Evolutionary conservation across 2,888 invertebrate species (phyloP).

Genomic region (Crepidodera aurea): DNA sequence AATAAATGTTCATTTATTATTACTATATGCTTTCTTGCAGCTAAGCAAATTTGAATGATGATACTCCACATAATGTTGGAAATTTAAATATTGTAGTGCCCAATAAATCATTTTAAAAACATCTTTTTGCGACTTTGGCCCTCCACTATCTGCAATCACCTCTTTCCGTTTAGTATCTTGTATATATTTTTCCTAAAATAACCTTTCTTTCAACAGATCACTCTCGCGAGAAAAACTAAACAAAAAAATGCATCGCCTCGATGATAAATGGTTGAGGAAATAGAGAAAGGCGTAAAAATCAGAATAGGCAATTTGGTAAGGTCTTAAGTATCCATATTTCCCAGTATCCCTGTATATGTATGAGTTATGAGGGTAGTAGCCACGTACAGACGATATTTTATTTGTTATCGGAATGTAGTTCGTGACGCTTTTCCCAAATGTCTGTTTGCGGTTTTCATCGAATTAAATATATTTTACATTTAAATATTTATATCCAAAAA

Average conservation of each 20-base stretch:
- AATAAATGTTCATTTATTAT: too few species aligned
- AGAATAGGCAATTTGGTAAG: conserved; percentile 58
- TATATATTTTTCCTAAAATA: background rate
- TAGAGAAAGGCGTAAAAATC: conserved; percentile 54
- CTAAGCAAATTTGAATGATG: too few species aligned
- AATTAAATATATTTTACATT: conserved; percentile 57
- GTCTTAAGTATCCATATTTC: conserved; percentile 61
- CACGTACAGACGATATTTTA: conserved; percentile 62
- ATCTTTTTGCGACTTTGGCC: too few species aligned
- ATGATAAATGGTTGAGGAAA: conserved; percentile 47
- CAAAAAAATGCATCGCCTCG: conserved; percentile 27
- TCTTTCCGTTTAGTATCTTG: too few species aligned
- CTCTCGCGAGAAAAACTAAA: conserved; percentile 1
- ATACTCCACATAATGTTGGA: too few species aligned
- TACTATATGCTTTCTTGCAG: too few species aligned
- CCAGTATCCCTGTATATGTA: conserved; percentile 60
- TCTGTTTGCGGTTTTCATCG: conserved; percentile 59
- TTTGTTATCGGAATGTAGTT: conserved; percentile 62
- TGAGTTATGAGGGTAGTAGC: conserved; percentile 60
- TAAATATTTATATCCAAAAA: conserved; percentile 39
- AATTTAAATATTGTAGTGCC: too few species aligned
- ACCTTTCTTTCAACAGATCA: background rate
- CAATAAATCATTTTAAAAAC: too few species aligned
- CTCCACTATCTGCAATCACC: too few species aligned
- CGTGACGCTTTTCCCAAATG: conserved; percentile 61